Base-by-base conservation (phyloP, 2,797 vertebrate species). In the Acipenser transmontanus region DNA sequence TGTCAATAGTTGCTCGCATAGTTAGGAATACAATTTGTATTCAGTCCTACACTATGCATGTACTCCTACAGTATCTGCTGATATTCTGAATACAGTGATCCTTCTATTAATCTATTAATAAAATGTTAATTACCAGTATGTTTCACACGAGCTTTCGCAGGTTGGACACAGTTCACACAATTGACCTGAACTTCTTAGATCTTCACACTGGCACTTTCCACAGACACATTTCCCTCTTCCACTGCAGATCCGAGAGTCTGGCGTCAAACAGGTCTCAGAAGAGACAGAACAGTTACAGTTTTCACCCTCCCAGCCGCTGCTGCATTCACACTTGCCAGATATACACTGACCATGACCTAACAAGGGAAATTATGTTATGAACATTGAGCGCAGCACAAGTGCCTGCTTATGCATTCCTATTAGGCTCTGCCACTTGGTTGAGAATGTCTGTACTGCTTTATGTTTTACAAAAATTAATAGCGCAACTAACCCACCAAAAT, bases 321-420 rank as follows among this genome's bases (percentile, higher is more conserved):
- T 83, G 65, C 97, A 99, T 71, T 72, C 88, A 69, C 97, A 98
- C 70, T 88, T 85, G 7, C 93, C 91, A 2, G 73, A 85, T 80
- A 94, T 89, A 77, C 97, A 99, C 77, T 88, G 86, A 11, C 97
- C 97, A 8, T 85, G 89, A n/a, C 94, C 97, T 99, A 78, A 56
- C 47, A 59, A 34, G 34, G 34, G 34, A 34, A 34, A 34, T 34
- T 34, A 34, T 34, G 34, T 34, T 34, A 34, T 34, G 34, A 34
- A 4, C 34, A 34, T 34, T 34, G 34, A 4, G 34, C 4, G 34
- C 34, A 34, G 34, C 34, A 34, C 34, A 34, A 34, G 34, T 34
- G 17, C 17, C 34, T 34, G 34, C 4, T 34, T 34, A 3, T 4
- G 34, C 34, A 34, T 34, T 34, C 34, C 34, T 34, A 34, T 34